Evolutionary conservation across 1,140 invertebrate genomes (phyloP), one percentile per base, ranked within the genome.

Genomic region (Babylonia areolata): DNA sequence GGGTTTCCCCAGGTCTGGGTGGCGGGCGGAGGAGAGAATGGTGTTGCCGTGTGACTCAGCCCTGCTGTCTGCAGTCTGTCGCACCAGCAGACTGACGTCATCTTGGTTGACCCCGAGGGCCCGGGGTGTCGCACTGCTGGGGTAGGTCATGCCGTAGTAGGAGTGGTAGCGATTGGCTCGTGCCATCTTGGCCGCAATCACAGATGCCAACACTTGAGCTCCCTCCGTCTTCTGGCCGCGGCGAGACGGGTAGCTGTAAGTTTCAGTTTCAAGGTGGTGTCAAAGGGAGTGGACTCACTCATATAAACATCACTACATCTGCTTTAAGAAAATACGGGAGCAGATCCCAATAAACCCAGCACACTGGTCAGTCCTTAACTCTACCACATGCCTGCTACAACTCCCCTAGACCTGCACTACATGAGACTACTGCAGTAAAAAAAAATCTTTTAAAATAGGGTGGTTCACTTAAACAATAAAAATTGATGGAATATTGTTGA

Each of bases 151-250:
- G 1, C 35, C 40, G 46, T 33, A 54, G 33, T 37, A 31, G 6
- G 40, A 40, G 2, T 28, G 42, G 78, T 31, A 40, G 11, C 2
- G 42, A 51, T 11, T 15, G 39, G 77, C 77, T 31, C 3, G 23
- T n/a, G 40, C 23, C 40, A 80, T 40, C 42, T 80, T 80, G 42
- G 31, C 12, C 15, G 78, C n/a, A 42, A 80, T 20, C 33, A 80
- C 78, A 2, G 40, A n/a, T 12, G 51, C 28, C 6, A 80, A 6
- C 9, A 80, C 9, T 28, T 42, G 78, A 12, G 78, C 78, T 1
- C 78, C 78, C 5, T 80, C 78, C 20, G 78, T 80, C 46, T 80
- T 80, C 33, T 80, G 78, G 3, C 33, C 51, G 12, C 78, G 78
- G 2, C 78, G 40, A 35, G 78, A n/a, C 17, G 78, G 78, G n/a